These are phyloP conservation scores for Danaus melanippus DNA, from an alignment of 1,140 invertebrate genomes.

Conservation along the genomic window DNA sequence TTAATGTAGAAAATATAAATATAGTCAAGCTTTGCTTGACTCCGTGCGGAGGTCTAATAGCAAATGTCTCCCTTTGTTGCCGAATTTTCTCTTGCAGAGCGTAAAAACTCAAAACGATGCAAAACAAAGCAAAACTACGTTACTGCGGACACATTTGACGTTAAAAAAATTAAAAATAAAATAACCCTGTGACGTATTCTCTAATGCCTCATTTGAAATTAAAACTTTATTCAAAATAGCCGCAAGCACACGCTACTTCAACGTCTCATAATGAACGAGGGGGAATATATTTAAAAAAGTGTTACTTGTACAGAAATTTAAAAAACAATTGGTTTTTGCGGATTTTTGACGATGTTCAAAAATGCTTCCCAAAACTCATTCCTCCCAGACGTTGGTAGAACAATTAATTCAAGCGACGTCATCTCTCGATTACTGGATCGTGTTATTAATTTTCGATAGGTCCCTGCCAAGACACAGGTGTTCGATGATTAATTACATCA, in stretches of 20 bases:
- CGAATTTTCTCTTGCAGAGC: neutral
- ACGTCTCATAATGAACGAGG: no score
- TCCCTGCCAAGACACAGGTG: conserved; percentile 24
- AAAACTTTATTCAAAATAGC: no score
- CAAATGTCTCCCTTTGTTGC: conserved; percentile 9
- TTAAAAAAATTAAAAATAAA: no score
- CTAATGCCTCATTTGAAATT: no score
- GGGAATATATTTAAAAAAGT: no score
- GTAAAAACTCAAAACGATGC: neutral
- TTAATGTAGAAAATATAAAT: conserved; percentile 43
- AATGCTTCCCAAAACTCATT: conserved; percentile 2
- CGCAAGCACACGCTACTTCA: no score
- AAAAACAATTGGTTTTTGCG: no score
- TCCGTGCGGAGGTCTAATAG: conserved; percentile 16
- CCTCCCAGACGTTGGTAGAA: conserved; percentile 8
- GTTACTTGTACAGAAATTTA: no score
- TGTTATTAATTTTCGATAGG: conserved; percentile 30
- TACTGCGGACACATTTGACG: no score
- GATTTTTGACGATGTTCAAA: neutral
- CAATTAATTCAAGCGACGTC: conserved; percentile 31
- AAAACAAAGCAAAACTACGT: no score
- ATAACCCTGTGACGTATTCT: no score
- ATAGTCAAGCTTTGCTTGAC: no score
- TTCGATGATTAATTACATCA: conserved; percentile 19
- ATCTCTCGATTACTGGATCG: conserved; percentile 24